Evolutionary conservation across 1,140 invertebrate genomes (phyloP), one percentile per base, ranked within the genome.

Genomic region (Panagrolaimus sp.): DNA sequence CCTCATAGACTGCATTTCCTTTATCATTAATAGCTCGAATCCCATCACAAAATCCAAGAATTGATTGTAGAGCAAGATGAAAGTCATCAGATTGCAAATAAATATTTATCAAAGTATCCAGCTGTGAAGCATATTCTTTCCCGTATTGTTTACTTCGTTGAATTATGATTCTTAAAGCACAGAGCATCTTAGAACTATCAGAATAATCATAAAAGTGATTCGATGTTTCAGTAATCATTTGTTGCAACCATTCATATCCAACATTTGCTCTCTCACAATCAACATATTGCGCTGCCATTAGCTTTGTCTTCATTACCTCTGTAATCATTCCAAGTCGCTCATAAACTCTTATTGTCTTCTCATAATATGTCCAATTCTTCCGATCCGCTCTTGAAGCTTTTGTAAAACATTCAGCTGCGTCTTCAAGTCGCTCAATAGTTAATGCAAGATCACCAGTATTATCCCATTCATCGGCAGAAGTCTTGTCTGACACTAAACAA

Each of bases 361-460:
- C 80, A 65, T 80, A 80, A 67, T 79, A 78, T 14, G 70, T 24
- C 75, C 78, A 82, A 64, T 82, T 82, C 15, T 62, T 58, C 7
- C 74, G 76, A 4, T 80, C 78, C 10, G 63, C 62, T 46, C 65
- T 55, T 47, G 80, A 73, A 15, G 78, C 78, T 76, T 38, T 38
- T 4, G 32, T 38, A 38, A 38, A 38, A 38, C 32, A 82, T 6
- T 71, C 76, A 14, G 76, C 72, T 21, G 80, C 80, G 15, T 77
- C 74, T 24, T 80, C 80, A 14, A 77, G 21, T 24, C 77, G 47
- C 17, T 74, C 68, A 10, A 82, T 52, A 3, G 68, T 64, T 2
- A 66, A n/a, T 1, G 79, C 73, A 17, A 70, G 26, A 45, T 83
- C 78, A 28, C 74, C 80, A 46, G 81, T 67, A 24, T 75, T 66